A percentile compares a stretch with the other conserved stretches of the same genome.
Evolutionary conservation across 2,113 vertebrate genomes (phyloP).

Genomic region (Uria aalge): DNA sequence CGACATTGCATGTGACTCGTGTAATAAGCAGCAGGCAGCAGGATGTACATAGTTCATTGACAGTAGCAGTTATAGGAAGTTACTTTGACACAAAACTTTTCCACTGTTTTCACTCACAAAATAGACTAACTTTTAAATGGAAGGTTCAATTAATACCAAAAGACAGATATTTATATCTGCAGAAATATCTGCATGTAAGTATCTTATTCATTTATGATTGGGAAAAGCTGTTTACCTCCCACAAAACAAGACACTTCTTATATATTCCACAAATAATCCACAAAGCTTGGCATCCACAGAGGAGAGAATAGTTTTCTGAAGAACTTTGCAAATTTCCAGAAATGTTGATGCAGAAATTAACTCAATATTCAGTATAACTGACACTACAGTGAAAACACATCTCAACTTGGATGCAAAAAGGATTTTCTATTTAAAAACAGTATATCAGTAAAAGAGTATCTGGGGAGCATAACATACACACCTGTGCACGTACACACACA

Average conservation of each 20-base stretch:
- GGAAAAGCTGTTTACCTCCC: background rate
- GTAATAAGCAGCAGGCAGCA: background rate
- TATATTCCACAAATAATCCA: background rate
- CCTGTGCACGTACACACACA: fast-evolving
- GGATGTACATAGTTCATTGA: background rate
- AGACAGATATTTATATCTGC: background rate
- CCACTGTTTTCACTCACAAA: background rate
- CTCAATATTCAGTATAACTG: background rate
- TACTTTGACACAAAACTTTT: background rate
- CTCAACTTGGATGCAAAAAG: background rate
- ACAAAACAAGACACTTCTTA: background rate
- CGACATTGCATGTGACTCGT: background rate
- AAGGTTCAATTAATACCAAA: background rate
- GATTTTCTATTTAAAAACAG: background rate
- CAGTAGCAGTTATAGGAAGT: background rate
- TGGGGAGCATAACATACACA: background rate
- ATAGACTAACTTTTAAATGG: background rate
- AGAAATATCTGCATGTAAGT: background rate
- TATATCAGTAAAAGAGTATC: background rate
- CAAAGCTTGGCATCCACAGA: background rate
- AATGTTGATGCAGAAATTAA: background rate
- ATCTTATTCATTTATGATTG: background rate
- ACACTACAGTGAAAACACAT: background rate
- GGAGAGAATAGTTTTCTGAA: background rate
- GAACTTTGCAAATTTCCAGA: background rate